Evolutionary conservation across 23 tunicate genomes (phyloP), one percentile per base, ranked within the genome.

Genomic region (Oikopleura albicans): DNA sequence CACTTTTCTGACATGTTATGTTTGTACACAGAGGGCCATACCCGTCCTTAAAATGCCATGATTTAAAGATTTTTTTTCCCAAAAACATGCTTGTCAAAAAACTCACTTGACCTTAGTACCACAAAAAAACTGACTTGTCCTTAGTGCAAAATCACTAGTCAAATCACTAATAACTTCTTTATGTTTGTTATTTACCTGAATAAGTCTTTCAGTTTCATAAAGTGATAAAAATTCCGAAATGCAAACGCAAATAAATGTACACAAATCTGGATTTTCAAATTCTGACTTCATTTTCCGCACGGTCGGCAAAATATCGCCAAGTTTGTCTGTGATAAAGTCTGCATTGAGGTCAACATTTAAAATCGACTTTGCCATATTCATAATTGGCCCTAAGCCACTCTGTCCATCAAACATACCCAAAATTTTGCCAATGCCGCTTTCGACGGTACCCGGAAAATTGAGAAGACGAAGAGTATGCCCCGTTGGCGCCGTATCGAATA

Each of bases 401-500:
- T 29, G 94, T 94, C 59, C 59, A 49, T 49, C 59, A 49, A 49
- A 49, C 59, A 49, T 49, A 8, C 59, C 59, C 41, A 93, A 66
- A 33, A 93, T 37, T 71, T 93, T 93, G 56, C 98, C 98, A 28
- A 93, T 76, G 22, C 89, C 98, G 39, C 86, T 87, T 49, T 93
- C 98, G 0, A 93, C 94, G 39, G 88, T 89, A 39, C 86, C 87
- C 29, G 98, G 98, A 83, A 93, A 90, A 56, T 93, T 93, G n/a
- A 93, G 89, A 0, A 93, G 76, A 22, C 94, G 83, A 36, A 93
- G 63, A 27, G 98, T 93, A 83, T 93, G 98, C 0, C 98, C 98
- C 27, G 98, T 93, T 33, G 98, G 98, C 0, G 98, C 98, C 28
- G 98, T 93, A 75, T 93, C 98, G 49, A 93, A 93, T 4, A 93